phyloP scores from a whole-genome alignment of 92 coral and sea anemone species.

The Heliopora coerulea region DNA sequence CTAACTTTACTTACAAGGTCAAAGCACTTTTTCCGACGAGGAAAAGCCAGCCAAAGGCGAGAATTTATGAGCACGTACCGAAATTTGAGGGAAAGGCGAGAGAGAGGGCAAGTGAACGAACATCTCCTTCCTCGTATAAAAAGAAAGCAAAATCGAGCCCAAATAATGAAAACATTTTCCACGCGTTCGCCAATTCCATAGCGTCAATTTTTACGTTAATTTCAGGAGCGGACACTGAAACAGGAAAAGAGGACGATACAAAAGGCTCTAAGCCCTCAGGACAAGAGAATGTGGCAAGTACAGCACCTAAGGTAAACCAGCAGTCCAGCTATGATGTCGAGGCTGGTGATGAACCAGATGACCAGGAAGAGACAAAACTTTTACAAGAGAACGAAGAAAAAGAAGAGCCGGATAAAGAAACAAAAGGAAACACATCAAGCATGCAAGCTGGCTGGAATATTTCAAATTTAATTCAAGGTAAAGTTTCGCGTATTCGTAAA shows the following conservation, averaged over 20 bases:
- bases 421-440: slow-evolving; percentile 66
- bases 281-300: slow-evolving; percentile 2
- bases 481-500: not conserved
- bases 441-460: slow-evolving; percentile 97
- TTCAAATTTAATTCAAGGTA: slow-evolving; percentile 91
- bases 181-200: not conserved
- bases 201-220: not conserved
- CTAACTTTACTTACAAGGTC: slow-evolving; percentile 19
- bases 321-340: slow-evolving; percentile 2
- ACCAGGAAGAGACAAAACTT: slow-evolving; percentile 38
- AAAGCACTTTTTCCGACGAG: slow-evolving; percentile 9
- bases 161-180: not conserved
- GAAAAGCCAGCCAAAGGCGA: slow-evolving; percentile 10
- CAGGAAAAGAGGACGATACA: not conserved
- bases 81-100: slow-evolving; percentile 4
- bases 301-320: not conserved
- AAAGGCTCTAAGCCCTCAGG: not conserved
- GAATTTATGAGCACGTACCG: slow-evolving; percentile 24
- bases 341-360: slow-evolving; percentile 41
- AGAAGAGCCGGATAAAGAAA: slow-evolving; percentile 31
- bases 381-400: slow-evolving; percentile 41
- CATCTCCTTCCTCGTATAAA: not conserved
- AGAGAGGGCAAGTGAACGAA: not conserved
- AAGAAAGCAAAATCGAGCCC: not conserved
- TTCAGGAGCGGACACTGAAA: slow-evolving; percentile 27